A percentile compares a stretch with the other conserved stretches of the same genome.
Conservation (phyloP, 1,140 invertebrate species). For the Drosophila kanapiae region DNA sequence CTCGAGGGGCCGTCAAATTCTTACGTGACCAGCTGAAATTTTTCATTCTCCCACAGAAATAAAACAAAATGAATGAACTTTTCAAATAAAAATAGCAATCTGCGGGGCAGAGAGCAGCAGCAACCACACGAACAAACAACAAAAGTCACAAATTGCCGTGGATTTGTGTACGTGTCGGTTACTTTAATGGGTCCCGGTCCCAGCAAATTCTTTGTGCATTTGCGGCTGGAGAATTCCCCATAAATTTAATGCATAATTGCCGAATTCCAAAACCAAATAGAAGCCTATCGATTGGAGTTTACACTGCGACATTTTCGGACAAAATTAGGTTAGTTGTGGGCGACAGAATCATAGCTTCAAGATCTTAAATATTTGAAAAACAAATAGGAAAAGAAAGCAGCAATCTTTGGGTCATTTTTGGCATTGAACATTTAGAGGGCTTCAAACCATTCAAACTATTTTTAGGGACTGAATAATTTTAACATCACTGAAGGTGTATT, state of each 20-base stretch:
- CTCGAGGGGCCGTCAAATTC: constrained; percentile 34
- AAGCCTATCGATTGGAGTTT: constrained; percentile 50
- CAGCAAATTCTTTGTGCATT: constrained; percentile 48
- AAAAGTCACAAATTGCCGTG: constrained; percentile 57
- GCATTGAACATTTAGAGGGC: too few species aligned
- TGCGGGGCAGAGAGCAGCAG: constrained; percentile 25
- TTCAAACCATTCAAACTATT: background rate
- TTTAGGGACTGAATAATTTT: background rate
- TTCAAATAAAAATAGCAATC: constrained; percentile 81
- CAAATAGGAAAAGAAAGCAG: background rate
- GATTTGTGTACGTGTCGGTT: constrained; percentile 60
- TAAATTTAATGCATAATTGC: constrained; percentile 73
- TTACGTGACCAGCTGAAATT: constrained; percentile 76
- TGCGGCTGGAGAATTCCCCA: constrained; percentile 47
- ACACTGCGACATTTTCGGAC: background rate
- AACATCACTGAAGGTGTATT: too few species aligned
- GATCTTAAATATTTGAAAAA: too few species aligned
- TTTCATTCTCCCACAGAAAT: constrained; percentile 70
- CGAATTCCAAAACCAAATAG: constrained; percentile 35
- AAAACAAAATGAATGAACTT: constrained; percentile 79
- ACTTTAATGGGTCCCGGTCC: constrained; percentile 34
- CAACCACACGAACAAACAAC: constrained; percentile 38
- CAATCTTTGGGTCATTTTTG: background rate
- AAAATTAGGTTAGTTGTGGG: background rate
- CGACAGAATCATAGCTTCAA: background rate